phyloP scores from a whole-genome alignment of 2,888 invertebrate genomes.

The Leptinotarsa peninsularis region DNA sequence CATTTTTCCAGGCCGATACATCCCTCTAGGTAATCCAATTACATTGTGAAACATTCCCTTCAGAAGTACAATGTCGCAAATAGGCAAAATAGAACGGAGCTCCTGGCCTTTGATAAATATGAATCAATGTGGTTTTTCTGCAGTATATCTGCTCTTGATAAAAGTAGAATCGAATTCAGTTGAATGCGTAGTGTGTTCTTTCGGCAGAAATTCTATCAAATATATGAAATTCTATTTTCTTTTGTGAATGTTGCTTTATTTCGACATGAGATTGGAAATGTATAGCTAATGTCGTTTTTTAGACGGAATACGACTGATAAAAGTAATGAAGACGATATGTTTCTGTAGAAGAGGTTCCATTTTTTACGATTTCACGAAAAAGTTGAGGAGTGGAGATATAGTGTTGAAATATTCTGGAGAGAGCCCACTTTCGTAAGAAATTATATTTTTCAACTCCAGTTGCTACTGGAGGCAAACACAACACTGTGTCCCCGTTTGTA shows the following conservation, averaged over 20 bases:
- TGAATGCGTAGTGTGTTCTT: neutral
- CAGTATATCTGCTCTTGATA: neutral
- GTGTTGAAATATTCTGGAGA: too few relatives aligned
- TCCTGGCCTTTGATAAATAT: slow-evolving; percentile 28
- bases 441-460: too few relatives aligned
- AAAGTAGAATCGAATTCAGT: neutral
- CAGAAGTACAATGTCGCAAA: slow-evolving; percentile 43
- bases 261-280: neutral
- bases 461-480: too few relatives aligned
- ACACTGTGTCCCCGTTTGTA: too few relatives aligned
- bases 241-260: neutral
- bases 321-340: too few relatives aligned
- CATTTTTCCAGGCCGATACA: slow-evolving; percentile 59
- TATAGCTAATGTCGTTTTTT: too few relatives aligned
- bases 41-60: slow-evolving; percentile 45
- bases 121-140: neutral
- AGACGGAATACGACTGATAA: too few relatives aligned
- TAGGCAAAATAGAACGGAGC: slow-evolving; percentile 22
- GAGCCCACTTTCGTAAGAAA: too few relatives aligned
- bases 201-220: neutral
- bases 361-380: too few relatives aligned
- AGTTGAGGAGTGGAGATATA: too few relatives aligned
- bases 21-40: slow-evolving; percentile 57
- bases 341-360: too few relatives aligned
- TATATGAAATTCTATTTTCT: neutral